Base-by-base conservation (phyloP, 2,113 vertebrate genomes). In the Penelope pileata region DNA sequence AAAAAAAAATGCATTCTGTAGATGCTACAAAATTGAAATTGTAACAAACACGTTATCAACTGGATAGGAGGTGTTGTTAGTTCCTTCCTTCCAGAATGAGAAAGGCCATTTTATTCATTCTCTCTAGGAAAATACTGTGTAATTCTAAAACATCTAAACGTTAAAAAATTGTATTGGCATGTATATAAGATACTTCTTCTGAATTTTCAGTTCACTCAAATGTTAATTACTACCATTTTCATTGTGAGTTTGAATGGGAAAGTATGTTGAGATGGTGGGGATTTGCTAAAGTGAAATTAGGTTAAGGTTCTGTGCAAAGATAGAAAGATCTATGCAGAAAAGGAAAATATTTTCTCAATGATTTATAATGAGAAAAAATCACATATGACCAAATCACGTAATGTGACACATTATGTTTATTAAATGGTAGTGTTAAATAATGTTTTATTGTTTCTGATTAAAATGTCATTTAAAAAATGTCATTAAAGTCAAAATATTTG, bases 121-220 rank as follows among this genome's bases (percentile, higher is more conserved):
- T 6, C 10, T 51, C 12, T 53, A 53, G 13, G 6, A 91, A 67
- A 67, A 0, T 1, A 4, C 16, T 74, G 22, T 51, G 72, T 48
- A 32, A 34, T 23, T 12, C 6, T 10, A 40, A n/a, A 89, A 73
- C 1, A 30, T 76, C 13, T 47, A 23, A 18, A 5, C 0, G 0
- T 23, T 51, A 50, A 89, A 72, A 63, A 78, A 7, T 5, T 27
- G 4, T 18, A 30, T 27, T 34, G 50, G 26, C 14, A 62, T 53
- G 7, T 36, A 6, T 29, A 9, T 27, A 38, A 84, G 70, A 78
- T 15, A 18, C 4, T 40, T 85, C 0, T 60, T n/a, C 58, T 58
- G 54, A 62, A 42, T 60, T 88, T 90, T 64, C 4, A 8, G 63
- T 82, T 68, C 15, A 47, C 12, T 67, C 36, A 45, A 24, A 69